A percentile compares a stretch with the other conserved stretches of the same genome.
Evolutionary conservation across 2,888 invertebrate species (phyloP).

Genomic region (Drosophila pseudotalamancana): DNA sequence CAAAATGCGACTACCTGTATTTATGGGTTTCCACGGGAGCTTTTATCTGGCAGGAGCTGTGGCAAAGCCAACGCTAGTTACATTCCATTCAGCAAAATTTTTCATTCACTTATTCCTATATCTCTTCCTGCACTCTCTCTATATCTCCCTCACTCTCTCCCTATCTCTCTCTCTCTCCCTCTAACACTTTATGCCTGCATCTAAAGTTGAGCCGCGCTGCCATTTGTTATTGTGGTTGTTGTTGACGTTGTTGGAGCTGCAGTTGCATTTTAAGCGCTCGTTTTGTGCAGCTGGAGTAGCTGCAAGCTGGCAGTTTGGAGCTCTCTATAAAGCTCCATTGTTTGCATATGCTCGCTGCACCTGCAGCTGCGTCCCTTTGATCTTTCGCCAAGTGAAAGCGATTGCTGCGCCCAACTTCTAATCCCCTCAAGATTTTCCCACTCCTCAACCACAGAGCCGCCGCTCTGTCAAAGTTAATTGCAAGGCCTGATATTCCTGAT

Average conservation of each 20-base stretch:
- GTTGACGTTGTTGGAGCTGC: constrained; percentile 11
- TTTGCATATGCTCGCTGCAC: constrained; percentile 71
- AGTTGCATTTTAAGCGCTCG: constrained; percentile 64
- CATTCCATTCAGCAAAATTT: constrained; percentile 77
- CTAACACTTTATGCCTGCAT: constrained; percentile 39
- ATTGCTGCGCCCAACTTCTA: constrained; percentile 43
- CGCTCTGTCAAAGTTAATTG: constrained; percentile 71
- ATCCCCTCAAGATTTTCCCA: constrained; percentile 30
- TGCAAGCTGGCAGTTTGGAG: constrained; percentile 40
- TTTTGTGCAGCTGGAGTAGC: constrained; percentile 22
- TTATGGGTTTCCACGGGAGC: constrained; percentile 68
- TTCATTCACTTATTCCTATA: constrained; percentile 71
- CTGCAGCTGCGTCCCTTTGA: constrained; percentile 62
- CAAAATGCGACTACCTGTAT: constrained; percentile 73
- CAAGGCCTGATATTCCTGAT: constrained; percentile 48
- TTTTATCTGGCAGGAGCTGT: constrained; percentile 61
- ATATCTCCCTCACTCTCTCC: background rate
- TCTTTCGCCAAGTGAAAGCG: constrained; percentile 78
- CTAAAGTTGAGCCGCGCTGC: constrained; percentile 55
- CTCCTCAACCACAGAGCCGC: constrained; percentile 21
- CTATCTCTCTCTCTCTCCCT: background rate
- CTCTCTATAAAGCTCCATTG: constrained; percentile 58
- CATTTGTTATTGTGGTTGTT: constrained; percentile 66
- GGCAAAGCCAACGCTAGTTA: constrained; percentile 58
- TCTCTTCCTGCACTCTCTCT: constrained; percentile 1